These are phyloP conservation scores for Drosophila pachea DNA, from an alignment of 1,140 invertebrate genomes.

Conservation along the genomic window DNA sequence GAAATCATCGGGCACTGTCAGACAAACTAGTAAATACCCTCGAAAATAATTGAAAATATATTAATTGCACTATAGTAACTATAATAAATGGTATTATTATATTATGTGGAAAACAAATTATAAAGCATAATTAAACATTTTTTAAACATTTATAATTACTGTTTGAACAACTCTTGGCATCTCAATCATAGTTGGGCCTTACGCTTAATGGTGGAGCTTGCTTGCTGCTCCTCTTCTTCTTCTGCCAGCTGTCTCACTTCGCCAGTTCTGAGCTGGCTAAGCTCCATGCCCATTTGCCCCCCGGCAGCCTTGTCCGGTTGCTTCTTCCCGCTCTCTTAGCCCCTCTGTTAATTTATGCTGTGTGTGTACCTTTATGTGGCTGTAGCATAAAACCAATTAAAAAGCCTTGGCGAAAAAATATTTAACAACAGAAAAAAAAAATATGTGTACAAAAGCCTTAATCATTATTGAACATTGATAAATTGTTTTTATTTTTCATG, in stretches of 20 bases:
- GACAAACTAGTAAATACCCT: background rate
- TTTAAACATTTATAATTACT: background rate
- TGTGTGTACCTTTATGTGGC: constrained; percentile 6
- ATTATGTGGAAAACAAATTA: background rate
- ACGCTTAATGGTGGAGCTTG: constrained; percentile 29
- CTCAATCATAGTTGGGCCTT: constrained; percentile 6
- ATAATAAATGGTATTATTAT: no score
- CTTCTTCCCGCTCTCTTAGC: background rate
- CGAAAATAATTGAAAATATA: background rate
- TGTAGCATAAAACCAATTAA: constrained; percentile 47
- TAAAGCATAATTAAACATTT: background rate
- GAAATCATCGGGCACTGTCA: background rate
- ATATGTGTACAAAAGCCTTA: constrained; percentile 19
- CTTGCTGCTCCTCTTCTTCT: constrained; percentile 1
- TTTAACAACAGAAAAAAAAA: constrained; percentile 1
- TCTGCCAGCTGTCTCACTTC: background rate
- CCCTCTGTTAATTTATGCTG: constrained; percentile 36
- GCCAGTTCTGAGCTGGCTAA: constrained; percentile 17
- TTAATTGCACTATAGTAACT: background rate
- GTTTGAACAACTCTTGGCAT: constrained; percentile 18
- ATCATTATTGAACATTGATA: constrained; percentile 44
- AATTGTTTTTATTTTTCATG: constrained; percentile 26
- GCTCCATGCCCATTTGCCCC: background rate
- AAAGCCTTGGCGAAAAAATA: constrained; percentile 30
- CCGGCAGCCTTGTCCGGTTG: background rate